These are phyloP conservation scores for Mormyrus proboscirostris DNA, from an alignment of 2,797 vertebrate species.

Conservation along the genomic window DNA sequence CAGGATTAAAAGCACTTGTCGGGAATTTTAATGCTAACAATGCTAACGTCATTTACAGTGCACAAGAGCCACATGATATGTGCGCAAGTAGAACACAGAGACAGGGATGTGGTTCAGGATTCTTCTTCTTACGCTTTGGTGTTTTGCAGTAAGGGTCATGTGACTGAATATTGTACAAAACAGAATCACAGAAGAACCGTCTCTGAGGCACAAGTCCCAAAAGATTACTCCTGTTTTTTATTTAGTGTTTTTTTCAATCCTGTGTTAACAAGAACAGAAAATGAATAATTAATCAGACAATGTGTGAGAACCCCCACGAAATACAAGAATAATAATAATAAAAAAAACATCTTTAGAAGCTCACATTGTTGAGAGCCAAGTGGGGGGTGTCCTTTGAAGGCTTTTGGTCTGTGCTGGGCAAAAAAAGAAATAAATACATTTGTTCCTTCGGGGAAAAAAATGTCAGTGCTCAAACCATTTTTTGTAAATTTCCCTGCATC, in stretches of 20 bases:
- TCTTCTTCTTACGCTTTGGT: not conserved
- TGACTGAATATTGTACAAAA: not conserved
- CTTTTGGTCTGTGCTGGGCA: not conserved
- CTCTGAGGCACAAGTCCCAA: not conserved
- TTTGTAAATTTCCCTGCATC: not conserved
- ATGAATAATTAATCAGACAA: constrained; percentile 12
- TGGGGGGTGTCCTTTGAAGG: not conserved
- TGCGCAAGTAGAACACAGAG: too few relatives aligned
- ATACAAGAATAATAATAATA: not conserved
- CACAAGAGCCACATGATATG: not conserved
- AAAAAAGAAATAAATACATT: not conserved
- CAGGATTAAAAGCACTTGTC: not conserved
- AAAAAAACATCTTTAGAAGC: not conserved
- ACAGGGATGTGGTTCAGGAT: not conserved
- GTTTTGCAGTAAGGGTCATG: not conserved
- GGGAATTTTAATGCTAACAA: not conserved
- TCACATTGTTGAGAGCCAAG: not conserved
- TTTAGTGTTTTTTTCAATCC: not conserved
- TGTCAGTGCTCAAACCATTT: not conserved
- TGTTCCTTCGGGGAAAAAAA: not conserved
- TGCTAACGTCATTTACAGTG: not conserved
- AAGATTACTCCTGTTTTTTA: not conserved
- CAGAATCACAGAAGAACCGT: not conserved
- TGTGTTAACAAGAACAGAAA: not conserved
- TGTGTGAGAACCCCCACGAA: not conserved